These are phyloP conservation scores for Trachymyrmex septentrionalis DNA, from an alignment of 1,140 invertebrate species.

Conservation along the genomic window DNA sequence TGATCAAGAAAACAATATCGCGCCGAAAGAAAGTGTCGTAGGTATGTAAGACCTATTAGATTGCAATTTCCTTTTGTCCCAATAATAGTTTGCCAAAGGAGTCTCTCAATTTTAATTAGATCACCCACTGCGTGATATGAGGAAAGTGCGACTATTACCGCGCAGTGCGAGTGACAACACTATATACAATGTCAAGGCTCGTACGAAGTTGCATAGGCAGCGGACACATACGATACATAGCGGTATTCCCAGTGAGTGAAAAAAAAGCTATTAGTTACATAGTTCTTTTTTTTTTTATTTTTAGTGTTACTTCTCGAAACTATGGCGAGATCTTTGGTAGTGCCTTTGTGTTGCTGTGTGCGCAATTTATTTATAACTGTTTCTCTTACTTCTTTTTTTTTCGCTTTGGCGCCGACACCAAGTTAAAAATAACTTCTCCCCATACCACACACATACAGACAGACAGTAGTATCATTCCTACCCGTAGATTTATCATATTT, in stretches of 20 bases:
- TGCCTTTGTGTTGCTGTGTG: slow-evolving; percentile 73
- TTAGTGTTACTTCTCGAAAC: slow-evolving; percentile 7
- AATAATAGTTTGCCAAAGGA: background rate
- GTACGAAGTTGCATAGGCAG: slow-evolving; percentile 79
- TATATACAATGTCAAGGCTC: slow-evolving; percentile 82
- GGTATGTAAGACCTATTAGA: slow-evolving; percentile 58
- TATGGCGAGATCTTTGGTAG: slow-evolving; percentile 53
- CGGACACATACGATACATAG: slow-evolving; percentile 77
- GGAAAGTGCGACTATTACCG: slow-evolving; percentile 82
- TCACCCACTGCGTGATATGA: slow-evolving; percentile 81
- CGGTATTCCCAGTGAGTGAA: slow-evolving; percentile 82
- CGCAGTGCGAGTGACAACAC: slow-evolving; percentile 84
- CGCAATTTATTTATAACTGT: slow-evolving; percentile 76
- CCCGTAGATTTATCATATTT: slow-evolving; percentile 28
- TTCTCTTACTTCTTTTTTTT: slow-evolving; percentile 48
- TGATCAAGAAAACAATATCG: slow-evolving; percentile 82
- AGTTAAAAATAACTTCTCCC: slow-evolving; percentile 72
- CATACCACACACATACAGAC: slow-evolving; percentile 31
- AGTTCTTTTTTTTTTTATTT: background rate
- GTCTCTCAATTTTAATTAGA: slow-evolving; percentile 74
- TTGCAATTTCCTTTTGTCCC: background rate
- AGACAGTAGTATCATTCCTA: slow-evolving; percentile 54
- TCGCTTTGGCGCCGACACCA: slow-evolving; percentile 66
- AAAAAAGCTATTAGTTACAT: background rate
- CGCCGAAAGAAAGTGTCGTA: slow-evolving; percentile 81